phyloP scores from a whole-genome alignment of 2,888 invertebrate genomes.

The Troides oblongomaculatus region DNA sequence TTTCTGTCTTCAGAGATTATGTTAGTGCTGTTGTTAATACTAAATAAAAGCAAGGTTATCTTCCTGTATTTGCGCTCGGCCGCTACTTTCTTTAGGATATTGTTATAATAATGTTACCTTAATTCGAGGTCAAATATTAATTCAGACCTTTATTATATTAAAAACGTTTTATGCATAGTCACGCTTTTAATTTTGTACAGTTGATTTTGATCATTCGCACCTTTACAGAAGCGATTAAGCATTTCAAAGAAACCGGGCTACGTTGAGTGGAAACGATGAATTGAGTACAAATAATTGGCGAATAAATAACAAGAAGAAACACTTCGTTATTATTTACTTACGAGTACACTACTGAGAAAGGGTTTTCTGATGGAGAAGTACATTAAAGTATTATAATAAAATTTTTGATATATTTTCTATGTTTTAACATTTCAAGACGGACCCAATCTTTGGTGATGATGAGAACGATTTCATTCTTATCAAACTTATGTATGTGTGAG shows the following conservation, averaged over 20 bases:
- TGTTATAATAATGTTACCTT: not conserved
- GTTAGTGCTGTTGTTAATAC: too few relatives aligned
- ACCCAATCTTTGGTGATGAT: too few relatives aligned
- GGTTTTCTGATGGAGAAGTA: too few relatives aligned
- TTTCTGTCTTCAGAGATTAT: too few relatives aligned
- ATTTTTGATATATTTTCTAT: too few relatives aligned
- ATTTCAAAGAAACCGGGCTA: not conserved
- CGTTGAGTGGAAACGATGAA: not conserved
- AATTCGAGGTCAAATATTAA: not conserved
- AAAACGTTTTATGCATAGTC: not conserved
- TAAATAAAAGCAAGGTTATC: not conserved
- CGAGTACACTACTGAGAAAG: not conserved
- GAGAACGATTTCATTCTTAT: too few relatives aligned
- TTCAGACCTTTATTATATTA: not conserved
- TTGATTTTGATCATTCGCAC: slow-evolving; percentile 5
- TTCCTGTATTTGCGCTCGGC: not conserved
- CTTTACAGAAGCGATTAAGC: not conserved
- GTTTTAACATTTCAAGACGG: too few relatives aligned
- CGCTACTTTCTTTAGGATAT: not conserved
- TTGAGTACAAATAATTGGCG: slow-evolving; percentile 1
- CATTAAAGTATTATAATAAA: too few relatives aligned
- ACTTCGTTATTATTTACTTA: not conserved
- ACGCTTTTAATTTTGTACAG: slow-evolving; percentile 1
- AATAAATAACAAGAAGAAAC: not conserved
- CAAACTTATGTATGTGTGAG: too few relatives aligned